Conservation (phyloP, 1,140 invertebrate species). For the Drosophila quadrilineata region DNA sequence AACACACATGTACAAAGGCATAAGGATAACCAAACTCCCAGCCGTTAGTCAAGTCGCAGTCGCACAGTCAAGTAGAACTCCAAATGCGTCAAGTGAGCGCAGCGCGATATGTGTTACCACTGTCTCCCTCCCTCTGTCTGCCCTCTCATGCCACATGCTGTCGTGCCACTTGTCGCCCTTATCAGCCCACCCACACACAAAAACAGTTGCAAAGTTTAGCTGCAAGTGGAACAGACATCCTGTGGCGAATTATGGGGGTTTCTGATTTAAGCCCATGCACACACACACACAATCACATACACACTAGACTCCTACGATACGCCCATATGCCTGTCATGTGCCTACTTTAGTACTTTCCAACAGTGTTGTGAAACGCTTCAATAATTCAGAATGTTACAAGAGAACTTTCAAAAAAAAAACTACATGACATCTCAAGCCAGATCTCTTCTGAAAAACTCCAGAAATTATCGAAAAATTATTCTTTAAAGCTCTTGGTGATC, state of each 20-base stretch:
- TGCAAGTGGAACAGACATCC: slow-evolving; percentile 50
- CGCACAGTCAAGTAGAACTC: slow-evolving; percentile 46
- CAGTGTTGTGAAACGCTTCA: not conserved
- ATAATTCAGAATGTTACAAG: not conserved
- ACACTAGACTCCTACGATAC: no score
- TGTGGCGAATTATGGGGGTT: slow-evolving; percentile 56
- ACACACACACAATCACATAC: not conserved
- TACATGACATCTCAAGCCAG: no score
- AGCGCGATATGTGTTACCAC: slow-evolving; percentile 24
- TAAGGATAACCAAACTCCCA: slow-evolving; percentile 30
- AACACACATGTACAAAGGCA: slow-evolving; percentile 14
- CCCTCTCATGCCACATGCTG: not conserved
- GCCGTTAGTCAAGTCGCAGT: slow-evolving; percentile 45
- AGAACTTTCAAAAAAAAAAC: not conserved
- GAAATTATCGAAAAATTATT: no score
- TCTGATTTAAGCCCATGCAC: slow-evolving; percentile 38
- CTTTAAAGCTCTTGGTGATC: no score
- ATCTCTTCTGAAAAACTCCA: no score
- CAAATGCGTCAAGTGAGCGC: slow-evolving; percentile 45
- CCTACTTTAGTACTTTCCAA: slow-evolving; percentile 1
- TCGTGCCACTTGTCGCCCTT: slow-evolving; percentile 24
- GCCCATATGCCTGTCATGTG: not conserved
- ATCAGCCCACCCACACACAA: slow-evolving; percentile 8
- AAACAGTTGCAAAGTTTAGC: slow-evolving; percentile 43
- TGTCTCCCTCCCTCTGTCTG: not conserved